Conservation (phyloP, 1,140 invertebrate species). For the Brachionus manjavacas region DNA sequence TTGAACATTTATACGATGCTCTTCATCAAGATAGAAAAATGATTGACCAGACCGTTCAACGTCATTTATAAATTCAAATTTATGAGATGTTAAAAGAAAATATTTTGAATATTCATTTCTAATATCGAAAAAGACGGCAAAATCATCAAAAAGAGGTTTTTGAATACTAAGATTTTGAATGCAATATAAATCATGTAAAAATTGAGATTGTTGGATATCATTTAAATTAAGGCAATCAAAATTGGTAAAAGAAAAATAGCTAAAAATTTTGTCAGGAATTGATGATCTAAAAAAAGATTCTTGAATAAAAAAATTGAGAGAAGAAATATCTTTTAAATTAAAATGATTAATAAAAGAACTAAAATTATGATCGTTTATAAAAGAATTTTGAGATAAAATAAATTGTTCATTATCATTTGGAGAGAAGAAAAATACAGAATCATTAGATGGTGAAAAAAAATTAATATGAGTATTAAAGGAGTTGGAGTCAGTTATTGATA, state of each 20-base stretch:
- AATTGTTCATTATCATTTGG: not conserved
- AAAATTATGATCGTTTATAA: not conserved
- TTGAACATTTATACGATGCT: not conserved
- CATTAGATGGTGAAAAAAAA: not conserved
- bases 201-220: not conserved
- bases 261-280: not conserved
- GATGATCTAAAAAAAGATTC: not conserved
- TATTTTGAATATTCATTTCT: not conserved
- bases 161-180: not conserved
- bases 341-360: not conserved
- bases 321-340: not conserved
- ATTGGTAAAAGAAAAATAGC: not conserved
- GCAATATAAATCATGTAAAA: not conserved
- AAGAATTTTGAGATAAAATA: not conserved
- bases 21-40: not conserved
- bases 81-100: not conserved
- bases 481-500: too few relatives aligned
- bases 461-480: too few relatives aligned
- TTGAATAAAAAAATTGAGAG: not conserved
- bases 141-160: slow-evolving; percentile 5
- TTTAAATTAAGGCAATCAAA: not conserved
- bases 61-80: not conserved
- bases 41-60: not conserved
- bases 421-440: not conserved
- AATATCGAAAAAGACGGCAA: not conserved